These are phyloP conservation scores for Serranus cabrilla DNA, from an alignment of 2,797 vertebrate genomes.

Conservation along the genomic window DNA sequence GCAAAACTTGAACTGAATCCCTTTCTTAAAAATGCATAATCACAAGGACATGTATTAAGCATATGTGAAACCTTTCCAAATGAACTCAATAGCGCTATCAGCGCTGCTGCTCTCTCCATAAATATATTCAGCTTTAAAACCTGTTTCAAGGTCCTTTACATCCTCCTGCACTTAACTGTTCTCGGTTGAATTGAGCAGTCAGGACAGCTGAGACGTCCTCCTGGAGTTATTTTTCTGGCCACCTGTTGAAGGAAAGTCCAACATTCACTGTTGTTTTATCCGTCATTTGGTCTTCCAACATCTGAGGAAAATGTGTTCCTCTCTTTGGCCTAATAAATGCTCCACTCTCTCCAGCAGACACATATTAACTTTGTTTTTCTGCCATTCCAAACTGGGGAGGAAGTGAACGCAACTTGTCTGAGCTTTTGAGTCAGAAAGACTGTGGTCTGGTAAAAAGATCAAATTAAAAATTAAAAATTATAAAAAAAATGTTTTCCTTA, in stretches of 20 bases:
- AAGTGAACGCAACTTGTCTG: background rate
- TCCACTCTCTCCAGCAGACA: background rate
- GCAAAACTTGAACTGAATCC: background rate
- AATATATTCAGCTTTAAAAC: background rate
- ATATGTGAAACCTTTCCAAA: background rate
- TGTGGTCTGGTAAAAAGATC: no score
- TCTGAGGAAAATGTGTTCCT: constrained; percentile 1
- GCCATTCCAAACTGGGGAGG: background rate
- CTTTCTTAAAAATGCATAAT: background rate
- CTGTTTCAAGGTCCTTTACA: background rate
- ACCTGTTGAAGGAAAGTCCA: background rate
- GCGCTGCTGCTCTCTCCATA: background rate
- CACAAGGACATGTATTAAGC: background rate
- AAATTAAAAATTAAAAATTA: no score
- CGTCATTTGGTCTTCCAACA: background rate
- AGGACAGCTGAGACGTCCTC: background rate
- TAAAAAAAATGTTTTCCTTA: no score
- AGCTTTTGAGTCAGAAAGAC: background rate
- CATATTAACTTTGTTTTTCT: background rate
- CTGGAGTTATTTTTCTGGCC: background rate
- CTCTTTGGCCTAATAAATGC: background rate
- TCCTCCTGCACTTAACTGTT: background rate
- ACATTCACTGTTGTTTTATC: background rate
- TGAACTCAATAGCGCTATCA: background rate
- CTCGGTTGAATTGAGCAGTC: background rate